Evolutionary conservation across 2,113 vertebrate genomes (phyloP).

Genomic region (Tichodroma muraria): DNA sequence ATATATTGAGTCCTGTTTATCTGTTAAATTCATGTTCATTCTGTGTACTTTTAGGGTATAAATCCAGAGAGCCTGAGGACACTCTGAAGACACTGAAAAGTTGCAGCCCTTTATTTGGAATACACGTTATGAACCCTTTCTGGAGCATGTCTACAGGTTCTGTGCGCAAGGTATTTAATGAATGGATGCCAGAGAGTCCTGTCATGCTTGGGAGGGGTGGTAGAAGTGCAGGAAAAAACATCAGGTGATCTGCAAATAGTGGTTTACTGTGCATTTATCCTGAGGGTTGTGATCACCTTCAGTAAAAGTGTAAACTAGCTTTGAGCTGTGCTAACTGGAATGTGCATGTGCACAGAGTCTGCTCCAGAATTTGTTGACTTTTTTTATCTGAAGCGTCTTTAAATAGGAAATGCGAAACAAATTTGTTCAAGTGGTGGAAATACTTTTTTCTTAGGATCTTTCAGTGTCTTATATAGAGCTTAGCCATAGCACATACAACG

Average conservation of each 20-base stretch:
- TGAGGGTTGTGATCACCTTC: not conserved
- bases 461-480: not conserved
- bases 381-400: not conserved
- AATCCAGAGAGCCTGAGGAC: slow-evolving; percentile 21
- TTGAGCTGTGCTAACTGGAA: not conserved
- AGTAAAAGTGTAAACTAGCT: not conserved
- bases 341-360: not conserved
- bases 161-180: slow-evolving; percentile 81
- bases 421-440: not conserved
- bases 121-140: slow-evolving; percentile 94
- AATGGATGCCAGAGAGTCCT: not conserved
- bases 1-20: not conserved
- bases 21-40: not conserved
- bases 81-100: slow-evolving; percentile 48
- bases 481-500: not conserved
- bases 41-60: slow-evolving; percentile 16
- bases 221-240: not conserved
- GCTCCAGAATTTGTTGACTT: not conserved
- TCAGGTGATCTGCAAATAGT: not conserved
- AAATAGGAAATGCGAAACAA: not conserved
- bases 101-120: slow-evolving; percentile 43
- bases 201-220: not conserved
- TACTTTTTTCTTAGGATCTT: not conserved
- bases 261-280: not conserved
- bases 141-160: slow-evolving; percentile 95